A percentile compares a stretch with the other conserved stretches of the same genome.
Conservation (phyloP, 2,797 vertebrate genomes). For the Ara ararauna region DNA sequence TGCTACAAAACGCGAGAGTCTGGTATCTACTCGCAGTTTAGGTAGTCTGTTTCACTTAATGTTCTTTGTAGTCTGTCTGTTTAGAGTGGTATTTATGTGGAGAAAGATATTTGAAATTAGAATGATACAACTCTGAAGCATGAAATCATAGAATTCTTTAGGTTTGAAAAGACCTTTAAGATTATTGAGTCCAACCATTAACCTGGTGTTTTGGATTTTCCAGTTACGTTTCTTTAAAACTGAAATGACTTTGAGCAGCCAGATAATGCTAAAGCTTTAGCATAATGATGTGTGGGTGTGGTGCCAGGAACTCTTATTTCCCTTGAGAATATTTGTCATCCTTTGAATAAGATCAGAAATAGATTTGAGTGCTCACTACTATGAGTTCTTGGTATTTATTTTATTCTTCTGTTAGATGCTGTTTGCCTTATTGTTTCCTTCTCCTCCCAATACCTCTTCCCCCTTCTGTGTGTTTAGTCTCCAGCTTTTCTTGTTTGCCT, state of each 20-base stretch:
- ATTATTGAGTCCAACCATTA: not conserved
- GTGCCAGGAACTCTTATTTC: conserved; percentile 69
- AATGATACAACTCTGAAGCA: not conserved
- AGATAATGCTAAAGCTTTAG: conserved; percentile 43
- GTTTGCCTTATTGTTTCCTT: conserved; percentile 23
- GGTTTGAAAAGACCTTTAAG: not conserved
- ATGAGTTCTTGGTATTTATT: conserved; percentile 6
- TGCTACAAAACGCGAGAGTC: not conserved
- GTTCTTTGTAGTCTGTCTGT: not conserved
- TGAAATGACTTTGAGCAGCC: conserved; percentile 15
- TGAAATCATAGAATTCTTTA: not conserved
- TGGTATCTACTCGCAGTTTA: not conserved
- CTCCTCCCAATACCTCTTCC: not conserved
- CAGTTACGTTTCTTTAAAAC: conserved; percentile 44
- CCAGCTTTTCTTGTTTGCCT: conserved; percentile 35
- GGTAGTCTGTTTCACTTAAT: not conserved
- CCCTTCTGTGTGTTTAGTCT: conserved; percentile 43
- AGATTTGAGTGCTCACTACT: conserved; percentile 11
- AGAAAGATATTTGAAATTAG: not conserved
- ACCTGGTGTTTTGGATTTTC: not conserved
- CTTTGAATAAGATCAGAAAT: conserved; percentile 62
- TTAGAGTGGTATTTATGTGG: not conserved
- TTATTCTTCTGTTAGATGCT: conserved; percentile 11
- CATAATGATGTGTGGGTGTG: conserved; percentile 67
- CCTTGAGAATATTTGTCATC: conserved; percentile 69